Conservation (phyloP, 2,888 invertebrate species). For the Athrips mouffetella region DNA sequence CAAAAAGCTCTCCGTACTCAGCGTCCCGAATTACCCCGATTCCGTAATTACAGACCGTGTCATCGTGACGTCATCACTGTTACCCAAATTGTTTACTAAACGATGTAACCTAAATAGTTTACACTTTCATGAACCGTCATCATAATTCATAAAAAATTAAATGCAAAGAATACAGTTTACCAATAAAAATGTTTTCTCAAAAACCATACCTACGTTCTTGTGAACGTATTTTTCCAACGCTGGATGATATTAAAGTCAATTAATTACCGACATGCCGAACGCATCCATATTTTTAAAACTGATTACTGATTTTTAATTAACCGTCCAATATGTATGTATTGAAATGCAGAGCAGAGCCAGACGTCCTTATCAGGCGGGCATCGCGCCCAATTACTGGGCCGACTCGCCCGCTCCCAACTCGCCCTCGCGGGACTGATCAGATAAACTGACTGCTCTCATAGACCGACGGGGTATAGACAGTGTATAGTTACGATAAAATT, state of each 20-base stretch:
- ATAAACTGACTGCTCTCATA: background rate
- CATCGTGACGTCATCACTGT: constrained; percentile 72
- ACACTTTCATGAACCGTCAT: too few relatives aligned
- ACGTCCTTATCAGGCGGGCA: constrained; percentile 43
- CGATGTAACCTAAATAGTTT: too few relatives aligned
- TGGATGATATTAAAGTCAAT: too few relatives aligned
- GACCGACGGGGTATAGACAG: background rate
- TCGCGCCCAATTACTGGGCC: constrained; percentile 42
- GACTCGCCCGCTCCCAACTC: constrained; percentile 8
- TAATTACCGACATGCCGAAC: too few relatives aligned
- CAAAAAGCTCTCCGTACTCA: constrained; percentile 63
- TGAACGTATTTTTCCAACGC: too few relatives aligned
- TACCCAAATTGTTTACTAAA: constrained; percentile 60
- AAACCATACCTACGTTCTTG: too few relatives aligned
- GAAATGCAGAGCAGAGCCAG: constrained; percentile 20
- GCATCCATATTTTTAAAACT: too few relatives aligned
- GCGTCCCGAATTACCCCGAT: constrained; percentile 67
- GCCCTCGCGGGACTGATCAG: background rate
- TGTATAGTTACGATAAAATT: background rate
- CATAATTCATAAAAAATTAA: too few relatives aligned
- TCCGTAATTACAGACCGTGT: constrained; percentile 70
- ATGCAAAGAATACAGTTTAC: too few relatives aligned
- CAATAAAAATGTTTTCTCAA: too few relatives aligned
- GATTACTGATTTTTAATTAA: too few relatives aligned
- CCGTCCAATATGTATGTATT: background rate